phyloP scores from a whole-genome alignment of 1,140 invertebrate species.

The Harpegnathos saltator region DNA sequence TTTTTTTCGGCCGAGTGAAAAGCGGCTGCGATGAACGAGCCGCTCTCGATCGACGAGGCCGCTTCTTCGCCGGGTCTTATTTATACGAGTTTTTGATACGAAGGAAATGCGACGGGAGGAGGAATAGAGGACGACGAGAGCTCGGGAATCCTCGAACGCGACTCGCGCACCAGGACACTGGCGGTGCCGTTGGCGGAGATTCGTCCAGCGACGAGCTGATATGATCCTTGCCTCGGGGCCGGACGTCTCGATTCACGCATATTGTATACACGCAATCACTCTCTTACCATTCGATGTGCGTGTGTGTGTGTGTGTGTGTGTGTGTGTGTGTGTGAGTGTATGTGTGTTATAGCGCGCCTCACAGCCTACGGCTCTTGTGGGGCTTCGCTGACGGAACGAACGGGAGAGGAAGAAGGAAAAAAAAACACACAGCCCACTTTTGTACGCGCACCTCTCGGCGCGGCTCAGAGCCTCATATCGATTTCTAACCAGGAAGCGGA shows the following conservation, averaged over 20 bases:
- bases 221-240: conserved; percentile 7
- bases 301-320: no score
- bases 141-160: no score
- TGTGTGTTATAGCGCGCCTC: conserved; percentile 12
- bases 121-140: no score
- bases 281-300: not conserved
- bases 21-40: no score
- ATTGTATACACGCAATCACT: conserved; percentile 37
- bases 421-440: conserved; percentile 13
- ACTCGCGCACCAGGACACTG: no score
- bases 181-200: not conserved
- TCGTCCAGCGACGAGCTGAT: not conserved
- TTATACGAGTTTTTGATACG: no score
- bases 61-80: no score
- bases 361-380: conserved; percentile 31
- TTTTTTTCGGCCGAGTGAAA: no score
- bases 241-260: conserved; percentile 20
- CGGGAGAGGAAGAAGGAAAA: no score
- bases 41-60: no score
- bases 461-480: conserved; percentile 5
- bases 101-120: no score
- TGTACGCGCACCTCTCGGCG: conserved; percentile 19
- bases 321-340: no score
- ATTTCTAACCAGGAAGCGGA: conserved; percentile 4
- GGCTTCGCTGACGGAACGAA: not conserved